Evolutionary conservation across 1,140 invertebrate species (phyloP).

Genomic region (Drosophila suzukii): DNA sequence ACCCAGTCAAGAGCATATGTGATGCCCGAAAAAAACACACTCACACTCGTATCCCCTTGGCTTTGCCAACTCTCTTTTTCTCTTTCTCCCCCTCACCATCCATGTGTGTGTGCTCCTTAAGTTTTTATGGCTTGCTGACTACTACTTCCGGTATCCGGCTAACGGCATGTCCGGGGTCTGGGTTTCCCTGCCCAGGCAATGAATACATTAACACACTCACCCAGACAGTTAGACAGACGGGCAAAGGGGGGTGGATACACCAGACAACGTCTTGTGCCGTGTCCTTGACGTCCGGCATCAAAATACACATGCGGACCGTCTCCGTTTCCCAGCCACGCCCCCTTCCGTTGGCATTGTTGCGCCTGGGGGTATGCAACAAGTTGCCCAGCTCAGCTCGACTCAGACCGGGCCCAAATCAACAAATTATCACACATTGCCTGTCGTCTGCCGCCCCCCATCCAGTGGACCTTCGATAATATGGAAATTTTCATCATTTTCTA

Average conservation of each 20-base stretch:
- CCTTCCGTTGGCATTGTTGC: slow-evolving; percentile 32
- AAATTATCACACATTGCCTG: slow-evolving; percentile 69
- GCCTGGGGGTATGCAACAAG: slow-evolving; percentile 65
- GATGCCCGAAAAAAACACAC: slow-evolving; percentile 58
- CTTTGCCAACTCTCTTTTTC: not conserved
- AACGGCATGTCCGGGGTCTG: slow-evolving; percentile 15
- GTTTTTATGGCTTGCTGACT: slow-evolving; percentile 82
- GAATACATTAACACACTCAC: slow-evolving; percentile 79
- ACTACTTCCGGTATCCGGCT: slow-evolving; percentile 74
- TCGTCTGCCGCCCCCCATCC: slow-evolving; percentile 4
- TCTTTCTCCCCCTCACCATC: not conserved
- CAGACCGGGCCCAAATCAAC: slow-evolving; percentile 55
- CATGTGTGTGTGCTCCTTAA: slow-evolving; percentile 58
- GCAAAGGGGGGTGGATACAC: not conserved
- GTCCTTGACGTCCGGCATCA: slow-evolving; percentile 62
- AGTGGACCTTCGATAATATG: slow-evolving; percentile 71
- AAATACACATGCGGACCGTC: slow-evolving; percentile 47
- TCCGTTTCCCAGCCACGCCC: slow-evolving; percentile 6
- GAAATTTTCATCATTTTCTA: slow-evolving; percentile 79
- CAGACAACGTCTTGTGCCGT: slow-evolving; percentile 43
- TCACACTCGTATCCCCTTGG: slow-evolving; percentile 21
- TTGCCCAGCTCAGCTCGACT: slow-evolving; percentile 21
- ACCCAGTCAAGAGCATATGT: slow-evolving; percentile 75
- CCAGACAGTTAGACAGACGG: slow-evolving; percentile 36
- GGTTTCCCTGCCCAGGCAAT: slow-evolving; percentile 53